These are phyloP conservation scores for Drosophila lacicola DNA, from an alignment of 2,888 invertebrate genomes.

Conservation along the genomic window DNA sequence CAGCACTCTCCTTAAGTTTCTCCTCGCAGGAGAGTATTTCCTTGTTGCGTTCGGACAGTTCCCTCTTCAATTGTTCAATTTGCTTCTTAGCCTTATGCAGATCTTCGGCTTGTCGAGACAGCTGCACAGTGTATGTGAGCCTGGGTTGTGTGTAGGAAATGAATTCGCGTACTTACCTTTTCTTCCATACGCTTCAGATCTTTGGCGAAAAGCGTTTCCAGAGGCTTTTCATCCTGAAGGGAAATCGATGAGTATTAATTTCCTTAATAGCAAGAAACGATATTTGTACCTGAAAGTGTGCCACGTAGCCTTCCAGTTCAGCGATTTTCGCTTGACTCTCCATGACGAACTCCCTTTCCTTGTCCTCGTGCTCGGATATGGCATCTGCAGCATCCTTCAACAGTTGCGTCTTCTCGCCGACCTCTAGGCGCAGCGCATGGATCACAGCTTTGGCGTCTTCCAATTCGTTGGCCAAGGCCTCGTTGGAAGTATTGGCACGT, in stretches of 20 bases:
- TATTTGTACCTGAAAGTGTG: not conserved
- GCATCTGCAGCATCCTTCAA: slow-evolving; percentile 1
- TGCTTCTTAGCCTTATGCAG: not conserved
- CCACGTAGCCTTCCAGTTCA: not conserved
- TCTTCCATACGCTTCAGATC: not conserved
- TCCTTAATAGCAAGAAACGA: not conserved
- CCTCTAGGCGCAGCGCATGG: not conserved
- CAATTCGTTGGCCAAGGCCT: not conserved
- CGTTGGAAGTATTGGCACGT: not conserved
- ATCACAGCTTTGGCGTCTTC: not conserved
- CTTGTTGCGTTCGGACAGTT: not conserved
- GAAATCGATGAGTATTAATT: not conserved
- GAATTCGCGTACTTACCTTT: not conserved
- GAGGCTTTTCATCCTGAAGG: not conserved
- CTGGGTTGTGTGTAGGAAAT: not conserved
- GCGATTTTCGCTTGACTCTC: not conserved
- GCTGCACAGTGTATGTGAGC: not conserved
- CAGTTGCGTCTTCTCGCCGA: slow-evolving; percentile 1
- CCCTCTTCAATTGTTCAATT: not conserved
- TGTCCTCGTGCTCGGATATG: slow-evolving; percentile 3
- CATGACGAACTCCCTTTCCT: not conserved
- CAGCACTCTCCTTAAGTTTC: not conserved
- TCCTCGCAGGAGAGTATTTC: not conserved
- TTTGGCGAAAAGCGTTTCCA: not conserved
- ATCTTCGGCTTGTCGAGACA: not conserved